A percentile compares a stretch with the other conserved stretches of the same genome.
phyloP scores from a whole-genome alignment of 1,140 invertebrate species.

The Orchestia grillus region DNA sequence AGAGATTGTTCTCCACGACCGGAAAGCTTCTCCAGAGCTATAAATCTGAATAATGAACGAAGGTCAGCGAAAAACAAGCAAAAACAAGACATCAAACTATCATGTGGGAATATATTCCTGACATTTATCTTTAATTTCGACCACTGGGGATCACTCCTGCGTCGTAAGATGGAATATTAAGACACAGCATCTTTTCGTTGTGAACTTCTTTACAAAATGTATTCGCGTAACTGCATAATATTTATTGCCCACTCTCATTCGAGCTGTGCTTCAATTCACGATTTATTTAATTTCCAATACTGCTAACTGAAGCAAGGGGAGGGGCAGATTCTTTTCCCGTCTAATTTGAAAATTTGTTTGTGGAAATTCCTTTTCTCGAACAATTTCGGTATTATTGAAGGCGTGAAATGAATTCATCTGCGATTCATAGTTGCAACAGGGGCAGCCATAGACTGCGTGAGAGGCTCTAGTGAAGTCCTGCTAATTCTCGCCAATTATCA shows the following conservation, averaged over 20 bases:
- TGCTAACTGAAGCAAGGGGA: not conserved
- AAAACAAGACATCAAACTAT: not conserved
- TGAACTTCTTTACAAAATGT: no score
- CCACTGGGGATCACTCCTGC: no score
- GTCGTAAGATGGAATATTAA: no score
- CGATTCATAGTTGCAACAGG: not conserved
- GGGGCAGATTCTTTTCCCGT: no score
- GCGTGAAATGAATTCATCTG: not conserved
- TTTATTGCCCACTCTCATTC: not conserved
- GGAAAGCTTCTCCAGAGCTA: not conserved
- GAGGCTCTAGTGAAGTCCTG: not conserved
- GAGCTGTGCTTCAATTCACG: not conserved
- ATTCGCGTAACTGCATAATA: no score
- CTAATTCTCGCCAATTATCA: not conserved
- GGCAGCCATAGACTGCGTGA: no score
- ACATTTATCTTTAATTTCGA: not conserved
- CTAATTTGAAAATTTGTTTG: no score
- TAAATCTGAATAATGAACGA: not conserved
- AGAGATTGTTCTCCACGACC: not conserved
- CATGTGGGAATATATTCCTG: not conserved
- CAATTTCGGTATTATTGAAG: not conserved
- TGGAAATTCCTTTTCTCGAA: not conserved
- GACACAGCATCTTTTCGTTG: no score
- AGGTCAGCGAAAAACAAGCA: not conserved
- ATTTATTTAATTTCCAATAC: not conserved